These are phyloP conservation scores for Noctua fimbriata DNA, from an alignment of 2,888 invertebrate genomes.

Conservation along the genomic window DNA sequence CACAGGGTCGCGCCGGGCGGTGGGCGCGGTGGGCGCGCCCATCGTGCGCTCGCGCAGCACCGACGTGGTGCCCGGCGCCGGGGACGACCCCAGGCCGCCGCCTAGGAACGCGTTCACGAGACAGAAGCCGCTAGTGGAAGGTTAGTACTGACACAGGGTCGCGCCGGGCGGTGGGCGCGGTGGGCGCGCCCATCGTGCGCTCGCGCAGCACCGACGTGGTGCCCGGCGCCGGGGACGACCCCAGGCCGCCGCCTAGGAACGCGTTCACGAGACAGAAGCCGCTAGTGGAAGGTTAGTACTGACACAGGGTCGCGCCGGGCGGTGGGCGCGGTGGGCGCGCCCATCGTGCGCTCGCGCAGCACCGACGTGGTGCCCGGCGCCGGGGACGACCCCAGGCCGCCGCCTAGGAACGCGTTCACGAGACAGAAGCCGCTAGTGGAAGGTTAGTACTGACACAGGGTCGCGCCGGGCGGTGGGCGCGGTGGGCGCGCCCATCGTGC, in stretches of 20 bases:
- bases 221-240: constrained; percentile 71
- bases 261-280: constrained; percentile 74
- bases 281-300: constrained; percentile 73
- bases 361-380: constrained; percentile 73
- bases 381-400: constrained; percentile 76
- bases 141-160: constrained; percentile 51
- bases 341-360: constrained; percentile 79
- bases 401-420: constrained; percentile 73
- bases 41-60: constrained; percentile 81
- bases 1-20: not conserved
- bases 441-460: constrained; percentile 63
- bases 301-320: not conserved
- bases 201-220: constrained; percentile 81
- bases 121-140: constrained; percentile 76
- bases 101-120: constrained; percentile 73
- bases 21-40: constrained; percentile 18
- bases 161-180: too few relatives aligned
- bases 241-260: constrained; percentile 74
- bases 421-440: constrained; percentile 75
- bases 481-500: constrained; percentile 66
- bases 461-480: too few relatives aligned
- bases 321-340: constrained; percentile 2
- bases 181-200: constrained; percentile 70
- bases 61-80: constrained; percentile 71
- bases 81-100: constrained; percentile 77